Evolutionary conservation across 1,140 invertebrate species (phyloP), one percentile per base, ranked within the genome.

Genomic region (Rhynchophorus ferrugineus): DNA sequence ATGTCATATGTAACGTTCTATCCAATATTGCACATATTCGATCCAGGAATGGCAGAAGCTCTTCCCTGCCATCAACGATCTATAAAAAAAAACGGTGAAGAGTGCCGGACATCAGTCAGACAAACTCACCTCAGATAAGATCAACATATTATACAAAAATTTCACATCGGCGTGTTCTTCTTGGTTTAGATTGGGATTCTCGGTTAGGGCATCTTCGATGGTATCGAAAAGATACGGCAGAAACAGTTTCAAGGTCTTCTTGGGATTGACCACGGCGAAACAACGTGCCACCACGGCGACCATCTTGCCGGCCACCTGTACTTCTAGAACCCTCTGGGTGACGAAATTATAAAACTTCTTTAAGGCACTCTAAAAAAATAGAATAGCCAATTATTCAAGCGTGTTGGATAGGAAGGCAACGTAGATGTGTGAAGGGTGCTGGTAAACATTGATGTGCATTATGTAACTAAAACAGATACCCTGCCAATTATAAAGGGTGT

Each of bases 101-200:
- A 29, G 24, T 6, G 1, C 11, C 13, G 37, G n/a, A 45, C 37
- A 36, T 47, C 5, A 14, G 9, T 5, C 14, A 5, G 2, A 35
- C 45, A 8, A 46, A 50, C 34, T 50, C 56, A 89, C 78, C 67
- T 86, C 79, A 46, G 84, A 82, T 7, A 94, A 65, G 17, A 95
- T 66, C 0, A 87, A 71, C 20, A 94, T 68, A 60, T 85, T 82
- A 68, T 90, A 93, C 0, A 89, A 66, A 6, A 95, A 71, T 55
- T 89, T 82, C 56, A 85, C 80, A 58, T 91, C 86, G 1, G 91
- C 68, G 56, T 81, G 81, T 65, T 92, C 88, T 57, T 87, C 84
- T 37, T 79, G 77, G 13, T 71, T 51, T 36, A 80, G 64, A 49
- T 87, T 82, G 34, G 76, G 74, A 45, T 68, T 68, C 33, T 78